phyloP scores from a whole-genome alignment of 2,113 vertebrate genomes.

The Anolis sagrei region DNA sequence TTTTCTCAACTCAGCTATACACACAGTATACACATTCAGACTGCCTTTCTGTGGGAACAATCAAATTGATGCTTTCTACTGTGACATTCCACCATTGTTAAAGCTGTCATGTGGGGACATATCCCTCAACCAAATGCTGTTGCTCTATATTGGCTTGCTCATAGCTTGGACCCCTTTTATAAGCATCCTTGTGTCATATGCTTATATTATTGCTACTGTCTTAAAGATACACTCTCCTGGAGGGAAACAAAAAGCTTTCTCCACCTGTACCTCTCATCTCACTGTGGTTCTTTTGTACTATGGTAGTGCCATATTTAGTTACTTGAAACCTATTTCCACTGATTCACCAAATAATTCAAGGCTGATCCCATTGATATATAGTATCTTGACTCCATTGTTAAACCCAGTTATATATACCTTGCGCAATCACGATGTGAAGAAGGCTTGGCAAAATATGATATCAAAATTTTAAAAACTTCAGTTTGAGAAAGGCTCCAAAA shows the following conservation, averaged over 20 bases:
- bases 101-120: conserved; percentile 64
- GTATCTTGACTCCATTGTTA: conserved; percentile 51
- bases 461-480: neutral
- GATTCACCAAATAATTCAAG: conserved; percentile 34
- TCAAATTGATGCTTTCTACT: conserved; percentile 62
- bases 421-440: conserved; percentile 58
- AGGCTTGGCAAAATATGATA: conserved; percentile 35
- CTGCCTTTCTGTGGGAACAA: conserved; percentile 59
- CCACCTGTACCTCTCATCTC: conserved; percentile 63
- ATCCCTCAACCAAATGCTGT: conserved; percentile 37
- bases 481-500: no score
- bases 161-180: conserved; percentile 49
- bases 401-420: conserved; percentile 64
- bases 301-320: conserved; percentile 56
- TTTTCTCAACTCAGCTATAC: conserved; percentile 38
- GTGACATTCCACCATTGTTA: conserved; percentile 66
- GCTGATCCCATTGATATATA: conserved; percentile 58
- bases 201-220: conserved; percentile 48
- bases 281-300: conserved; percentile 58
- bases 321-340: conserved; percentile 38
- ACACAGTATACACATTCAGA: conserved; percentile 36
- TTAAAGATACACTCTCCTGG: conserved; percentile 48
- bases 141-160: conserved; percentile 39
- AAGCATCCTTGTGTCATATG: conserved; percentile 52
- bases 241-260: conserved; percentile 59